Percentiles rank a stretch among this genome's conserved stretches.
Conservation (phyloP, 1,140 invertebrate genomes). For the Caenorhabditis tropicalis region DNA sequence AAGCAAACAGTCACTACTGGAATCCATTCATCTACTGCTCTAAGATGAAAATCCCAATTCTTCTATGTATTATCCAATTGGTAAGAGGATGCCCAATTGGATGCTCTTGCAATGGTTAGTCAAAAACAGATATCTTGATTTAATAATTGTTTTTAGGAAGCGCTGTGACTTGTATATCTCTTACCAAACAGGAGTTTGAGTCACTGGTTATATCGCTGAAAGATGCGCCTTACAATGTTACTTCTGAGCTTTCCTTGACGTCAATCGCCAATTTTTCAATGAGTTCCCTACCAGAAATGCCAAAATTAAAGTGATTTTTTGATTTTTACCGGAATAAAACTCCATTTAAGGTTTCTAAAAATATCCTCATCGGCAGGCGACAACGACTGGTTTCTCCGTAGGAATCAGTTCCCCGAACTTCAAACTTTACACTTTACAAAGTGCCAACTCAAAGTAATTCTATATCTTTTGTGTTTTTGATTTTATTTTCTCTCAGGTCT, state of each 20-base stretch:
- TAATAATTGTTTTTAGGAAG: neutral
- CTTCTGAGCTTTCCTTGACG: neutral
- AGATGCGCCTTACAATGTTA: neutral
- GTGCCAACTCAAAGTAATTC: neutral
- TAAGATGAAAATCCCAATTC: neutral
- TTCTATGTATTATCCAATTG: neutral
- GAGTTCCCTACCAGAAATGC: neutral
- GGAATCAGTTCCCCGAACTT: constrained; percentile 32
- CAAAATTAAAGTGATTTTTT: neutral
- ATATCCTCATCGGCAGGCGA: neutral
- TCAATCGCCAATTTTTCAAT: neutral
- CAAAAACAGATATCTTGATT: no score
- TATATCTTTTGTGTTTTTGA: neutral
- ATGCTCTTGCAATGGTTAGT: constrained; percentile 4
- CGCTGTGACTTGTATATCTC: neutral
- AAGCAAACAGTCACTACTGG: neutral
- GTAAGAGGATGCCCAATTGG: neutral
- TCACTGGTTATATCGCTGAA: neutral
- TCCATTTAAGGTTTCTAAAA: neutral
- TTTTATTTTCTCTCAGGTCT: neutral
- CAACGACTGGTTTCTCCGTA: constrained; percentile 9
- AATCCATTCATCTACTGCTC: neutral
- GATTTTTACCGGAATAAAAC: neutral
- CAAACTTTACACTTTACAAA: constrained; percentile 25
- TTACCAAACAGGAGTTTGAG: neutral